phyloP scores from a whole-genome alignment of 2,888 invertebrate species.

The Eumerus sabulonum region DNA sequence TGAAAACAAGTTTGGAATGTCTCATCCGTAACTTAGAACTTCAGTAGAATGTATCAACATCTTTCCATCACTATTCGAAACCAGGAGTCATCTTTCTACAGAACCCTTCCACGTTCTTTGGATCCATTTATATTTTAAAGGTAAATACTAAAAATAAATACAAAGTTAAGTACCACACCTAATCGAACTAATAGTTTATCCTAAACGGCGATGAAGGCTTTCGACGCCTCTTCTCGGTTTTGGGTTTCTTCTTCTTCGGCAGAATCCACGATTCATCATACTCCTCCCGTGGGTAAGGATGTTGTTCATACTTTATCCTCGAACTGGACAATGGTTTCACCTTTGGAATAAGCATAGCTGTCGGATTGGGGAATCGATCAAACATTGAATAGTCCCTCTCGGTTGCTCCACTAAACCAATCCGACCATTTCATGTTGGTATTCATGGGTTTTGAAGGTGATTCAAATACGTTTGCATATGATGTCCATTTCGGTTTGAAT shows the following conservation, averaged over 20 bases:
- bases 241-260: conserved; percentile 52
- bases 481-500: conserved; percentile 40
- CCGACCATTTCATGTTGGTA: conserved; percentile 17
- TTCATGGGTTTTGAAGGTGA: conserved; percentile 30
- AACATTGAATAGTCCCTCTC: conserved; percentile 37
- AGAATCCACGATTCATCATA: conserved; percentile 21
- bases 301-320: conserved; percentile 33
- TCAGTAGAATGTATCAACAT: no score
- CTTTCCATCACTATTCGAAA: no score
- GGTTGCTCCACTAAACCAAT: conserved; percentile 41
- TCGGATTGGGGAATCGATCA: conserved; percentile 44
- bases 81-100: no score
- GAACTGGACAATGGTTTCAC: conserved; percentile 50
- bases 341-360: conserved; percentile 52
- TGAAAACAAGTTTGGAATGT: no score
- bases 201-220: conserved; percentile 28
- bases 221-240: conserved; percentile 37
- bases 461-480: conserved; percentile 33
- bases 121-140: neutral
- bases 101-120: neutral
- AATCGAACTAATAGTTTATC: conserved; percentile 38
- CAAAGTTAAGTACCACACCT: neutral
- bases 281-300: conserved; percentile 4
- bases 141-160: neutral
- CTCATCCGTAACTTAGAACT: no score